Evolutionary conservation across 2,888 invertebrate species (phyloP).

Genomic region (Itoplectis maculator): DNA sequence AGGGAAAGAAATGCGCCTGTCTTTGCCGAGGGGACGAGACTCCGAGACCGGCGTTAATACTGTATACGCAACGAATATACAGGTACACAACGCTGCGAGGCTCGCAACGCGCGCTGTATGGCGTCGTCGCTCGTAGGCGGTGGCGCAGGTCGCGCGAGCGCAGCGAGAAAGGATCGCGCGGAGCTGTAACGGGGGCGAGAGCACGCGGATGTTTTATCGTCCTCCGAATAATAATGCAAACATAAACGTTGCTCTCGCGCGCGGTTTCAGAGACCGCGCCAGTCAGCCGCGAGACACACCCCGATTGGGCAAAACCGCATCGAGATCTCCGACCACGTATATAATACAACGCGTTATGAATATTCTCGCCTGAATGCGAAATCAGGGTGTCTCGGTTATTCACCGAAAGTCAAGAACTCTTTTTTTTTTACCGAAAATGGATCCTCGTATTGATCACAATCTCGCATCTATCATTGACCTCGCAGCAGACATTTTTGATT

Average conservation of each 20-base stretch:
- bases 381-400: constrained; percentile 15
- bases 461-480: too few relatives aligned
- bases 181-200: constrained; percentile 56
- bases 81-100: constrained; percentile 57
- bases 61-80: constrained; percentile 39
- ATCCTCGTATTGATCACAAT: too few relatives aligned
- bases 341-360: constrained; percentile 2
- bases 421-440: too few relatives aligned
- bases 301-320: constrained; percentile 54
- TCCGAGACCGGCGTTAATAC: constrained; percentile 55
- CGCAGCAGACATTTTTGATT: too few relatives aligned
- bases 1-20: constrained; percentile 72
- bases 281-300: constrained; percentile 59
- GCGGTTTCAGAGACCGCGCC: constrained; percentile 59
- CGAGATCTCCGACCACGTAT: constrained; percentile 28
- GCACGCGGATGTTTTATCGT: constrained; percentile 66
- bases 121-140: constrained; percentile 67
- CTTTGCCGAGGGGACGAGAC: constrained; percentile 71
- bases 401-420: background rate
- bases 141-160: constrained; percentile 61
- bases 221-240: constrained; percentile 69
- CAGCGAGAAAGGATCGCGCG: constrained; percentile 56
- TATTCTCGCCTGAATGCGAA: background rate
- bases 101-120: constrained; percentile 57
- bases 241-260: constrained; percentile 44